Base-by-base conservation (phyloP, 2,888 invertebrate species). In the Drosophila formosana region DNA sequence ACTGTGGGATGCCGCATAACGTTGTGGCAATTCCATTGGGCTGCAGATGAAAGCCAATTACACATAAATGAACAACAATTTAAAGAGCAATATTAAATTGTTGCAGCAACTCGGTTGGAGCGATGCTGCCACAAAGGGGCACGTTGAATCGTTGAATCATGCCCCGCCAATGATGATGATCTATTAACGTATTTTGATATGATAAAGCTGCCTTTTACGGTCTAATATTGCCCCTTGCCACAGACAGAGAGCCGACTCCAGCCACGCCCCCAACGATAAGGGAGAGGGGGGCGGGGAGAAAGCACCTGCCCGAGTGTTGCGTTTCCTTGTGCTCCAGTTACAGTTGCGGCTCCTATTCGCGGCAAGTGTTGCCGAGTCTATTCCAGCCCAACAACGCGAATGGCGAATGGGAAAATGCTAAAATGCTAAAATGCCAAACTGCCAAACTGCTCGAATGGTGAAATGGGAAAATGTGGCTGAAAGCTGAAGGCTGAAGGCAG, bases 181-280 rank as follows among this genome's bases (percentile, higher is more conserved):
- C 70, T 66, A 75, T 71, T 71, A 57, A 32, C 39, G 47, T 23
- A 70, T 65, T 70, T 43, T 45, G 52, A 57, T 56, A 60, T 57
- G 50, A 66, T 72, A 62, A 57, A 53, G 57, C 39, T 57, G 37
- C 28, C 32, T 43, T 53, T 52, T 43, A 26, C 3, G 32, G 43
- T 11, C 53, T 50, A 49, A 63, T 32, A n/a, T 13, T 32, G 53
- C 6, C 13, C 18, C n/a, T n/a, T 9, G 23, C 25, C 7, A n/a
- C n/a, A n/a, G n/a, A n/a, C n/a, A n/a, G n/a, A n/a, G n/a, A n/a
- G n/a, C 26, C 47, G 18, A 18, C 34, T 39, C 7, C 4, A 23
- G 43, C 2, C 51, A n/a, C 25, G n/a, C 34, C 9, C 45, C 26
- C 52, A 13, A 13, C 28, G 30, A n/a, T 41, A 23, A 32, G 3